phyloP scores from a whole-genome alignment of 1,140 invertebrate genomes.

The Drosophila parabipectinata region DNA sequence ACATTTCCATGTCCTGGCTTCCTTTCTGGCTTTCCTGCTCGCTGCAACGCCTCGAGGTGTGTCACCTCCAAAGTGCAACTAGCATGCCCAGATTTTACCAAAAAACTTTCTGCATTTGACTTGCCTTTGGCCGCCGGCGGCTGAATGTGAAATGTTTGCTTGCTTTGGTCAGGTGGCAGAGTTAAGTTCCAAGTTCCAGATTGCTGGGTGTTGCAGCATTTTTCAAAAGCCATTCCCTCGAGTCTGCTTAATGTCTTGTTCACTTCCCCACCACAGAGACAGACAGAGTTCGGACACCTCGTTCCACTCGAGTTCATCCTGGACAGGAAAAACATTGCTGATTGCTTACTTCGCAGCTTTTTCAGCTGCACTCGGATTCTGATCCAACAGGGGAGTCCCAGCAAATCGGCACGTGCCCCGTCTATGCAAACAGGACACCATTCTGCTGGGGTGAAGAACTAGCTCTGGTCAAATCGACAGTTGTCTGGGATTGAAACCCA shows the following conservation, averaged over 20 bases:
- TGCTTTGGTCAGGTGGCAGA: constrained; percentile 27
- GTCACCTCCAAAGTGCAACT: constrained; percentile 58
- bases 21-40: neutral
- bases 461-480: constrained; percentile 43
- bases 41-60: constrained; percentile 49
- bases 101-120: constrained; percentile 33
- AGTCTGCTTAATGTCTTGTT: constrained; percentile 35
- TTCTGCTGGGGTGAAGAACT: constrained; percentile 41
- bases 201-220: constrained; percentile 13
- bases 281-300: constrained; percentile 14
- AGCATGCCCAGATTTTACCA: constrained; percentile 14
- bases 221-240: neutral
- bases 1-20: constrained; percentile 53
- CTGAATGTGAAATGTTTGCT: constrained; percentile 26
- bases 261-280: neutral
- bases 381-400: neutral
- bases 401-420: constrained; percentile 34
- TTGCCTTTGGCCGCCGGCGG: constrained; percentile 15
- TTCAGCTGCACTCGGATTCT: constrained; percentile 20
- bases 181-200: neutral
- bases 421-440: constrained; percentile 39
- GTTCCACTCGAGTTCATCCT: constrained; percentile 25
- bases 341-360: constrained; percentile 47
- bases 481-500: constrained; percentile 23
- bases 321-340: constrained; percentile 31